Evolutionary conservation across 1,140 invertebrate species (phyloP).

Genomic region (Drosophila grimshawi): DNA sequence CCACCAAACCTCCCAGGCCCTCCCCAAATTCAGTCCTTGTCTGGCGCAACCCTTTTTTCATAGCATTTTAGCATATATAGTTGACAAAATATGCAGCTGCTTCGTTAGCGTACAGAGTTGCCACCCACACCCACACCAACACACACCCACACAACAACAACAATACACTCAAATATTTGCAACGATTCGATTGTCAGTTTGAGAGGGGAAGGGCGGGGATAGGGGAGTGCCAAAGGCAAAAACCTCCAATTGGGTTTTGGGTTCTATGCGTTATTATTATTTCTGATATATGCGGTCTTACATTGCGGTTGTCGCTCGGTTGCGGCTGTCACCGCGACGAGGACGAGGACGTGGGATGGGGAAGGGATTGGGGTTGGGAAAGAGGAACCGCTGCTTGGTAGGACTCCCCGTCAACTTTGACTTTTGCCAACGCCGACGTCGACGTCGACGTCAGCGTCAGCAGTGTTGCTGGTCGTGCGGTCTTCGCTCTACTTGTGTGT

Average conservation of each 20-base stretch:
- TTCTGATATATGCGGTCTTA: conserved; percentile 83
- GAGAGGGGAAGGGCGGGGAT: too few relatives aligned
- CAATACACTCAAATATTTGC: conserved; percentile 65
- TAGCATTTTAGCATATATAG: conserved; percentile 36
- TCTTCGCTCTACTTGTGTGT: conserved; percentile 15
- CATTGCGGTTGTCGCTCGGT: conserved; percentile 77
- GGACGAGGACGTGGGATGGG: background rate
- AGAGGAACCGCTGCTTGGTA: background rate
- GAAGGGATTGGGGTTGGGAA: background rate
- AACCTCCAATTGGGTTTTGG: conserved; percentile 59
- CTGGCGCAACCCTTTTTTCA: conserved; percentile 44
- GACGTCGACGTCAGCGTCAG: background rate
- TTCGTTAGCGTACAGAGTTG: conserved; percentile 49
- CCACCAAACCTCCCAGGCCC: background rate
- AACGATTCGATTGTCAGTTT: conserved; percentile 74
- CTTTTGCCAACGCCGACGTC: background rate
- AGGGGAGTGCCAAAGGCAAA: conserved; percentile 13
- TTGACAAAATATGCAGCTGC: conserved; percentile 80
- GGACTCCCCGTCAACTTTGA: conserved; percentile 3
- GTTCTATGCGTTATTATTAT: conserved; percentile 70
- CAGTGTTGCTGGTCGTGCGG: conserved; percentile 46
- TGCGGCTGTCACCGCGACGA: conserved; percentile 31
- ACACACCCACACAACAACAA: conserved; percentile 33
- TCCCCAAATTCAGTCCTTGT: conserved; percentile 8
- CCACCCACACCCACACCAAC: background rate